phyloP scores from a whole-genome alignment of 2,797 vertebrate species.

The Petrocephalus sullivani region DNA sequence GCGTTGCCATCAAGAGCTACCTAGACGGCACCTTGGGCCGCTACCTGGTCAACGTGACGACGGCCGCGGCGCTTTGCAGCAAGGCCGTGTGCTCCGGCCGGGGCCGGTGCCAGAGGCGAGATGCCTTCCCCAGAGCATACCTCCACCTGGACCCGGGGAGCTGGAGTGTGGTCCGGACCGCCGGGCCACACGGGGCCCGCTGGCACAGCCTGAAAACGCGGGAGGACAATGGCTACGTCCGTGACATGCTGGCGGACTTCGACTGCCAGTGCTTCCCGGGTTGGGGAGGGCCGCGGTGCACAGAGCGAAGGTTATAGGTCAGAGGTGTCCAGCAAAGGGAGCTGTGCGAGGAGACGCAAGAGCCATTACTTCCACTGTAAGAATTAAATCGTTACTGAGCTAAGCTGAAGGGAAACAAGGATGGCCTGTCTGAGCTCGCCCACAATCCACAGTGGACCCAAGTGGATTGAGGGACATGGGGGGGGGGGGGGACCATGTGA shows the following conservation, averaged over 20 bases:
- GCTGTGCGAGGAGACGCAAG: not conserved
- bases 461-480: not conserved
- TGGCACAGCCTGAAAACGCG: conserved; percentile 51
- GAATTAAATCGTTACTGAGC: not conserved
- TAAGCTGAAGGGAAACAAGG: not conserved
- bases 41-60: conserved; percentile 81
- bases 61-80: conserved; percentile 74
- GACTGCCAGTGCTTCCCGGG: conserved; percentile 73
- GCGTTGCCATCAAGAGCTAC: conserved; percentile 69
- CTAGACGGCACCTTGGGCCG: conserved; percentile 70
- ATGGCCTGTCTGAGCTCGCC: not conserved
- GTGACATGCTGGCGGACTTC: conserved; percentile 61
- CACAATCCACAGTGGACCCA: not conserved
- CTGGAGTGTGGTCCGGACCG: conserved; percentile 60
- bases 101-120: conserved; percentile 71
- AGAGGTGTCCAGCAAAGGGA: not conserved
- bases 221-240: conserved; percentile 27
- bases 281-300: conserved; percentile 68
- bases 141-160: conserved; percentile 68
- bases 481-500: not conserved
- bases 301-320: not conserved
- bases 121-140: conserved; percentile 47
- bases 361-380: not conserved
- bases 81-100: conserved; percentile 64
- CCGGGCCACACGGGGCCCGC: conserved; percentile 26